Percentiles rank a stretch among this genome's conserved stretches.
phyloP scores from a whole-genome alignment of 2,113 vertebrate genomes.

The Macquaria ambigua region DNA sequence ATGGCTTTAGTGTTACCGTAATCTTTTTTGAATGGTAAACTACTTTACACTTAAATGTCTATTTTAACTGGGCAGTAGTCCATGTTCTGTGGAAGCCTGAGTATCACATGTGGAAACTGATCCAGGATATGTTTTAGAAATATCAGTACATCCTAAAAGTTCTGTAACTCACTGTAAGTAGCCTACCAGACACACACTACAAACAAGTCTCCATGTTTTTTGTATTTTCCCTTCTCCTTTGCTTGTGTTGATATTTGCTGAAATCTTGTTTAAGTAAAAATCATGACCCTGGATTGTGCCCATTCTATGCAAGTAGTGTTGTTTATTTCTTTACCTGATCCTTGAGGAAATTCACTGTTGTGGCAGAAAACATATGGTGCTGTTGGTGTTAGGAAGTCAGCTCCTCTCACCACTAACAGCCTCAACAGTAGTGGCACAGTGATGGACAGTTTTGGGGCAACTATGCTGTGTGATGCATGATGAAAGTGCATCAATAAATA shows the following conservation, averaged over 20 bases:
- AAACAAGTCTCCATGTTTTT: background rate
- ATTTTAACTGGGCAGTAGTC: background rate
- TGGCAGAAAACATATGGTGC: constrained; percentile 28
- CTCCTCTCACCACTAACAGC: background rate
- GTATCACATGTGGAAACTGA: background rate
- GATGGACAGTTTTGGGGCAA: constrained; percentile 15
- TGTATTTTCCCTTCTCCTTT: background rate
- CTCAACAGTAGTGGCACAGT: background rate
- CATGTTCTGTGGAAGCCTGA: background rate
- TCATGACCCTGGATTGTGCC: background rate
- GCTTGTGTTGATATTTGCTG: background rate
- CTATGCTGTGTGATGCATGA: constrained; percentile 19
- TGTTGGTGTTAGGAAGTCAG: constrained; percentile 12
- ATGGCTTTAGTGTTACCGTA: background rate
- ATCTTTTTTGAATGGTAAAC: background rate
- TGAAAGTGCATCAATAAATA: background rate
- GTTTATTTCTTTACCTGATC: constrained; percentile 1
- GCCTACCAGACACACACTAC: background rate
- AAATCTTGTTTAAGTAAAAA: background rate
- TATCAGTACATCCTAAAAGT: constrained; percentile 6
- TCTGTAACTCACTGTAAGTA: background rate
- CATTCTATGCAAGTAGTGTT: background rate
- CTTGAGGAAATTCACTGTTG: background rate
- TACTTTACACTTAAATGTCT: background rate
- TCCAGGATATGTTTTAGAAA: background rate